phyloP scores from a whole-genome alignment of 23 tunicate genomes.

The Styela clava region DNA sequence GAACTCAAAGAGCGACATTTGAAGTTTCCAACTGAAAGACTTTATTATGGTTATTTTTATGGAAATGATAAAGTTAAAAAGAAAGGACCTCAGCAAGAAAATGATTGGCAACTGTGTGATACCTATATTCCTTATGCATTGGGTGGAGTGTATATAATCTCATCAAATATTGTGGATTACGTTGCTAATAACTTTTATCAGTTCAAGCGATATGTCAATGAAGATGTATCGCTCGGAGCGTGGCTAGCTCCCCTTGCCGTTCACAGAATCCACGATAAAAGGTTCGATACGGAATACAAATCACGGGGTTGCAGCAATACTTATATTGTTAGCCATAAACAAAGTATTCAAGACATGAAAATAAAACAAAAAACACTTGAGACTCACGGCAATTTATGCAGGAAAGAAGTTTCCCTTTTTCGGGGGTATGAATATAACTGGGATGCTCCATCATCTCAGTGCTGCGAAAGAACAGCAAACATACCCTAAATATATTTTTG shows the following conservation, averaged over 20 bases:
- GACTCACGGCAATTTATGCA: slow-evolving; percentile 44
- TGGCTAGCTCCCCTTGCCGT: slow-evolving; percentile 87
- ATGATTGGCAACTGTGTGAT: slow-evolving; percentile 93
- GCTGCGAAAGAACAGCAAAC: slow-evolving; percentile 52
- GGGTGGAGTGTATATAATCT: slow-evolving; percentile 91
- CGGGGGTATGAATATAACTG: slow-evolving; percentile 87
- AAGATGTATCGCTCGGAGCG: slow-evolving; percentile 89
- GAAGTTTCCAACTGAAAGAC: slow-evolving; percentile 6
- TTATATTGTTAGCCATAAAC: slow-evolving; percentile 84
- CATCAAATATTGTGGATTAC: slow-evolving; percentile 39
- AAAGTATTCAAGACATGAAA: slow-evolving; percentile 62
- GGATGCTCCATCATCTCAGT: slow-evolving; percentile 77
- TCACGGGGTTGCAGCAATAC: slow-evolving; percentile 81
- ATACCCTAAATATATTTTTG: too few relatives aligned
- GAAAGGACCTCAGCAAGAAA: slow-evolving; percentile 93
- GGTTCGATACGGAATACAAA: slow-evolving; percentile 96
- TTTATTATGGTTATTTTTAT: slow-evolving; percentile 94
- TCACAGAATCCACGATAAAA: slow-evolving; percentile 58
- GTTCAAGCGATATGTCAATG: slow-evolving; percentile 71
- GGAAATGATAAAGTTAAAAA: slow-evolving; percentile 77
- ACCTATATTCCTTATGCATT: slow-evolving; percentile 93
- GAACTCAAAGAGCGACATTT: slow-evolving; percentile 43
- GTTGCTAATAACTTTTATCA: slow-evolving; percentile 65
- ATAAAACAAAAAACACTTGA: slow-evolving; percentile 37
- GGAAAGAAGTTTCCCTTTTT: slow-evolving; percentile 44